A percentile compares a stretch with the other conserved stretches of the same genome.
Evolutionary conservation across 2,113 vertebrate species (phyloP).

Genomic region (Suncus etruscus): DNA sequence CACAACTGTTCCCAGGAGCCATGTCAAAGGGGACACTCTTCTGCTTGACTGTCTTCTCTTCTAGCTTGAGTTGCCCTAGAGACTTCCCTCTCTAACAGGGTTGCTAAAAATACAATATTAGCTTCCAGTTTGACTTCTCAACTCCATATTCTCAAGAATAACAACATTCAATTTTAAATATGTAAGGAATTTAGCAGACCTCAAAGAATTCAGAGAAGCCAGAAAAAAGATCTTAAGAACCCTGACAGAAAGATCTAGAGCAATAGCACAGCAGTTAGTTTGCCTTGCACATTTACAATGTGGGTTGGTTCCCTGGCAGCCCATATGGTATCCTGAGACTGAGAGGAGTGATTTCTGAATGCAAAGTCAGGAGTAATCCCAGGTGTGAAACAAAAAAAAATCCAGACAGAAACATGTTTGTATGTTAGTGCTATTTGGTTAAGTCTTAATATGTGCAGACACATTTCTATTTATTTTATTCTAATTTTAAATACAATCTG

Average conservation of each 20-base stretch:
- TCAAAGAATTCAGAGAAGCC: not conserved
- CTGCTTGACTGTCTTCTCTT: not conserved
- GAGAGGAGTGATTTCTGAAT: too few species aligned
- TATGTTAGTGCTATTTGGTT: too few species aligned
- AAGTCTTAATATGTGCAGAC: too few species aligned
- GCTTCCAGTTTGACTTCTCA: not conserved
- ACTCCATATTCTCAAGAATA: not conserved
- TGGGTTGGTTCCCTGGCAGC: too few species aligned
- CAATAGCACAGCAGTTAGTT: too few species aligned
- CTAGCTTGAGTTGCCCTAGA: not conserved
- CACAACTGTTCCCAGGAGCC: accelerated
- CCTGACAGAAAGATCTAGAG: not conserved
- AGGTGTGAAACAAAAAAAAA: too few species aligned
- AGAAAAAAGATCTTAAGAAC: not conserved
- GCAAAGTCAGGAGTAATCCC: too few species aligned
- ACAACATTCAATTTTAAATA: not conserved
- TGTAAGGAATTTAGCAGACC: not conserved
- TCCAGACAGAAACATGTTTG: too few species aligned
- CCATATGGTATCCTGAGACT: too few species aligned
- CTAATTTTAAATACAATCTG: too few species aligned
- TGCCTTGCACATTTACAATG: too few species aligned
- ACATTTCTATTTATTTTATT: too few species aligned
- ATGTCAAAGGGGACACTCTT: not conserved
- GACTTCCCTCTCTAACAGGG: not conserved
- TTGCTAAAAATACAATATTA: not conserved